Conservation (phyloP, 2,888 invertebrate genomes). For the Habroteleia sp. region DNA sequence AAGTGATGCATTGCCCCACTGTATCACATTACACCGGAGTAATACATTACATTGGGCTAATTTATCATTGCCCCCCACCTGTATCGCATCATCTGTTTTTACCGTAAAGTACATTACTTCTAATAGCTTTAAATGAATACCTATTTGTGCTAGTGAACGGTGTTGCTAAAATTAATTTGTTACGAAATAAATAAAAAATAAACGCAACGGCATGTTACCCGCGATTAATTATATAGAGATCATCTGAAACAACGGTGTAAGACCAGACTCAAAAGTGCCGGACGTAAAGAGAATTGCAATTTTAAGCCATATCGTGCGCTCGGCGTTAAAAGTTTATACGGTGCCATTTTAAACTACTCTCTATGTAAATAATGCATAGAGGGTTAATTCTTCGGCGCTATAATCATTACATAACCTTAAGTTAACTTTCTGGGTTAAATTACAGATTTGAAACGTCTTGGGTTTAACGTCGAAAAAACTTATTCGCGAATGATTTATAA, state of each 20-base stretch:
- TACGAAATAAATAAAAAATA: constrained; percentile 3
- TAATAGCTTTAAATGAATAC: constrained; percentile 45
- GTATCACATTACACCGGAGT: constrained; percentile 48
- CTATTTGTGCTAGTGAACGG: not conserved
- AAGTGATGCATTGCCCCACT: constrained; percentile 54
- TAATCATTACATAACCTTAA: no score
- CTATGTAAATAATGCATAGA: no score
- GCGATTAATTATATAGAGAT: not conserved
- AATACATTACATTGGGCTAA: constrained; percentile 53
- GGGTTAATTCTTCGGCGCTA: no score
- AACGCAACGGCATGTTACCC: not conserved
- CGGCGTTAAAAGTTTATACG: no score
- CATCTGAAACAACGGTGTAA: not conserved
- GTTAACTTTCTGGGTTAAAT: no score
- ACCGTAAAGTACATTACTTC: constrained; percentile 35
- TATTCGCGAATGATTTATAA: no score
- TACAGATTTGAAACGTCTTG: no score
- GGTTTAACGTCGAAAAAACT: no score
- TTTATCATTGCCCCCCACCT: constrained; percentile 46
- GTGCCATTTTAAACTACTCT: no score
- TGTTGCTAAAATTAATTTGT: constrained; percentile 25
- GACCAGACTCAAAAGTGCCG: not conserved
- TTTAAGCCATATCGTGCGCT: no score
- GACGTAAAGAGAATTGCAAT: no score
- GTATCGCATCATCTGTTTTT: constrained; percentile 44